phyloP scores from a whole-genome alignment of 2,797 vertebrate species.

The Aphelocoma californica region DNA sequence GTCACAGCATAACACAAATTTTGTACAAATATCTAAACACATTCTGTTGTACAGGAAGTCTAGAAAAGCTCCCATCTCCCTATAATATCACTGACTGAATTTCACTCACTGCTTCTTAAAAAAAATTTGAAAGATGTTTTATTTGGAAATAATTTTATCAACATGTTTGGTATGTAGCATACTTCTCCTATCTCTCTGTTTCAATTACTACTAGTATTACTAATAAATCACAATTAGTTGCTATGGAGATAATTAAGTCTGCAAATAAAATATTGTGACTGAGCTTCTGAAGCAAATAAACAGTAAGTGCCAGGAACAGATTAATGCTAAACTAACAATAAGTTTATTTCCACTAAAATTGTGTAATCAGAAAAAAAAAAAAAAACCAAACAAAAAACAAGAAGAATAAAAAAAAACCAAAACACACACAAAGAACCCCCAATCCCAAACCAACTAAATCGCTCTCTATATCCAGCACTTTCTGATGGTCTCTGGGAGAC shows the following conservation, averaged over 20 bases:
- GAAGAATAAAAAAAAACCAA: neutral
- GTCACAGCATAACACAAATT: neutral
- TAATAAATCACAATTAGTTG: conserved; percentile 6
- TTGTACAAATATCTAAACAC: neutral
- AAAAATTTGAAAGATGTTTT: neutral
- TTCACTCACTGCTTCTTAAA: neutral
- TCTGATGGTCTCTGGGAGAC: neutral
- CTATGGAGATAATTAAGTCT: neutral
- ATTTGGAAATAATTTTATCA: neutral
- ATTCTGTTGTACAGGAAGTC: neutral
- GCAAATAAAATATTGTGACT: conserved; percentile 5
- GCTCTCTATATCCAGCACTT: neutral
- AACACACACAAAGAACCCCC: neutral
- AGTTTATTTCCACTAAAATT: neutral
- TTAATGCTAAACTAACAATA: neutral
- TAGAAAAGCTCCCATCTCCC: neutral
- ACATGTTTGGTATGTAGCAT: neutral
- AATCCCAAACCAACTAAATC: neutral
- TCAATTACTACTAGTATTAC: neutral
- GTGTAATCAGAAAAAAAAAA: neutral
- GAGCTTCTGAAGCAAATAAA: neutral
- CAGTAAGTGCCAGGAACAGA: neutral
- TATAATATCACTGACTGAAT: neutral
- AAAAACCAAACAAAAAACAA: neutral
- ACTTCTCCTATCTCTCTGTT: neutral